phyloP scores from a whole-genome alignment of 2,888 invertebrate species.

The Drosophila fulvimacula region DNA sequence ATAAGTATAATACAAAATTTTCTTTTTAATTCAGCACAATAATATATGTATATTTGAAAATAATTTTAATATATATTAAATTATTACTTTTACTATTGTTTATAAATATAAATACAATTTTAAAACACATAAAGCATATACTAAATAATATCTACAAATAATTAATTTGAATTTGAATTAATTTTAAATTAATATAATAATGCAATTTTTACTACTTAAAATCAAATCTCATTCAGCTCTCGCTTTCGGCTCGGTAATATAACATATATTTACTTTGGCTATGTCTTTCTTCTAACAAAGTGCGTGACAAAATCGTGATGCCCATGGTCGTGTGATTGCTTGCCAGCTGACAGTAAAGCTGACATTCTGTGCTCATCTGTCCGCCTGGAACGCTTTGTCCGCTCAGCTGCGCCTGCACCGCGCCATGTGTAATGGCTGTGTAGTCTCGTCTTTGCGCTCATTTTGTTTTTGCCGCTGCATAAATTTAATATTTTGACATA shows the following conservation, averaged over 20 bases:
- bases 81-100: no score
- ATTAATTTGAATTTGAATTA: neutral
- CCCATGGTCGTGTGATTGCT: constrained; percentile 10
- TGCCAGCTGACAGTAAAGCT: constrained; percentile 26
- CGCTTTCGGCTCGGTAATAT: no score
- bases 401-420: constrained; percentile 19
- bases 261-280: neutral
- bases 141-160: no score
- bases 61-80: no score
- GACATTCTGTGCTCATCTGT: constrained; percentile 56
- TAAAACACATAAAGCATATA: no score
- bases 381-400: constrained; percentile 42
- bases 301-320: constrained; percentile 10
- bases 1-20: no score
- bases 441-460: constrained; percentile 62
- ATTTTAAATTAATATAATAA: neutral
- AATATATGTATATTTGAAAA: no score
- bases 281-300: neutral
- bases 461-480: constrained; percentile 74
- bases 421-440: constrained; percentile 41
- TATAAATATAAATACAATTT: no score
- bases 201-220: neutral
- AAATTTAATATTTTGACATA: constrained; percentile 82
- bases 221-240: neutral
- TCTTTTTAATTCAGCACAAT: no score